These are phyloP conservation scores for Nephrocerus scutellatus DNA, from an alignment of 2,888 invertebrate species.

Conservation along the genomic window DNA sequence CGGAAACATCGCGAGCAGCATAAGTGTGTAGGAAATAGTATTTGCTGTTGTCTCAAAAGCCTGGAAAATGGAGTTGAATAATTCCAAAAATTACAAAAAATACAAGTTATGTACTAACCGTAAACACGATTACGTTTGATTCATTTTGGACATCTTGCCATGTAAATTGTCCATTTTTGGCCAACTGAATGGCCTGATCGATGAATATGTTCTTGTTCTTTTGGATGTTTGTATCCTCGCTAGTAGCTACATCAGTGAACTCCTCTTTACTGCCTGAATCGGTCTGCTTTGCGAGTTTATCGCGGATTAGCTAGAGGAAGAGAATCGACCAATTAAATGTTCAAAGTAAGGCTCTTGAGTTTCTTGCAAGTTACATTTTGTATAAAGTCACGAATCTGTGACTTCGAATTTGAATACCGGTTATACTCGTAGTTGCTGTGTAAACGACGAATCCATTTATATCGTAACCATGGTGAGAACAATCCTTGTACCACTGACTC, in stretches of 20 bases:
- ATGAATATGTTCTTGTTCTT: constrained; percentile 30
- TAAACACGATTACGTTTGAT: constrained; percentile 39
- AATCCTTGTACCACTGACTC: constrained; percentile 40
- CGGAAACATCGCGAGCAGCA: constrained; percentile 39
- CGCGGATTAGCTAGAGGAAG: constrained; percentile 26
- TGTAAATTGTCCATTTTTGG: constrained; percentile 31
- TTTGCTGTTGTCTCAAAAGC: constrained; percentile 45
- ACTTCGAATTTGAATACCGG: constrained; percentile 30
- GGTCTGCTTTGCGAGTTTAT: too few relatives aligned
- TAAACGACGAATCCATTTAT: constrained; percentile 26
- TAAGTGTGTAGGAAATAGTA: constrained; percentile 31
- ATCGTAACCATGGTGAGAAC: constrained; percentile 37
- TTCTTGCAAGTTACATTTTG: constrained; percentile 26
- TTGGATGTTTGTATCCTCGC: background rate
- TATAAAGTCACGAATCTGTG: constrained; percentile 31
- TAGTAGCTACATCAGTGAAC: constrained; percentile 13
- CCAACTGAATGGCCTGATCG: constrained; percentile 34
- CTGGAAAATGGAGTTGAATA: constrained; percentile 14
- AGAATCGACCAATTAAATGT: too few relatives aligned
- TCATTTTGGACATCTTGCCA: constrained; percentile 37
- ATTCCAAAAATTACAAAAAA: too few relatives aligned
- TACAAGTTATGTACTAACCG: constrained; percentile 28
- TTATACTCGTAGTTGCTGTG: constrained; percentile 26
- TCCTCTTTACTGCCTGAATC: too few relatives aligned
- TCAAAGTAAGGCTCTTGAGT: background rate